phyloP scores from a whole-genome alignment of 2,797 vertebrate species.

The Dallia pectoralis region DNA sequence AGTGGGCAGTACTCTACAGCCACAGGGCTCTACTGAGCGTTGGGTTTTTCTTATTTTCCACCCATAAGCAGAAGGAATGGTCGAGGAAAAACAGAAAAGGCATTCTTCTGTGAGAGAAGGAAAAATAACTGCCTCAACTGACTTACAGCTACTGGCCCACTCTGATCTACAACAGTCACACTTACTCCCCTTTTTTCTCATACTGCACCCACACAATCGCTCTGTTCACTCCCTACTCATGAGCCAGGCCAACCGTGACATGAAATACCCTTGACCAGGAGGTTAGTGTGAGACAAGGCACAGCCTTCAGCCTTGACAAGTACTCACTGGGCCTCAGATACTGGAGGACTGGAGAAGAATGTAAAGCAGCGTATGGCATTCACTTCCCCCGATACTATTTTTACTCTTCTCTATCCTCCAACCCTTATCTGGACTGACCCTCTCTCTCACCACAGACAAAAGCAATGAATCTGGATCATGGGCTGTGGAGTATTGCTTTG shows the following conservation, averaged over 20 bases:
- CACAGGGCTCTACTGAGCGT: slow-evolving; percentile 1
- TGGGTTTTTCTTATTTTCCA: slow-evolving; percentile 36
- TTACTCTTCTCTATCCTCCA: not conserved
- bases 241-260: not conserved
- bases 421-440: slow-evolving; percentile 22
- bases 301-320: not conserved
- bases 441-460: slow-evolving; percentile 57
- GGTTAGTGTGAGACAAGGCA: not conserved
- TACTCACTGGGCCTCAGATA: not conserved
- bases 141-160: slow-evolving; percentile 20
- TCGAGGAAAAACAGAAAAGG: slow-evolving; percentile 73
- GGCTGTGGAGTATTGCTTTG: slow-evolving; percentile 40
- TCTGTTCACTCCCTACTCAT: not conserved
- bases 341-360: not conserved
- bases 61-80: slow-evolving; percentile 50
- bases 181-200: slow-evolving; percentile 29
- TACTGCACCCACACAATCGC: not conserved
- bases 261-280: not conserved
- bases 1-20: not conserved
- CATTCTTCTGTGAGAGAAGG: slow-evolving; percentile 33
- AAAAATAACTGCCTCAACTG: slow-evolving; percentile 40
- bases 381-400: no score
- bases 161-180: slow-evolving; percentile 16
- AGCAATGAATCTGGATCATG: slow-evolving; percentile 54
- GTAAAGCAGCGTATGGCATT: not conserved